Evolutionary conservation across 2,797 vertebrate species (phyloP), one percentile per base, ranked within the genome.

Genomic region (Bradypodion ventrale): DNA sequence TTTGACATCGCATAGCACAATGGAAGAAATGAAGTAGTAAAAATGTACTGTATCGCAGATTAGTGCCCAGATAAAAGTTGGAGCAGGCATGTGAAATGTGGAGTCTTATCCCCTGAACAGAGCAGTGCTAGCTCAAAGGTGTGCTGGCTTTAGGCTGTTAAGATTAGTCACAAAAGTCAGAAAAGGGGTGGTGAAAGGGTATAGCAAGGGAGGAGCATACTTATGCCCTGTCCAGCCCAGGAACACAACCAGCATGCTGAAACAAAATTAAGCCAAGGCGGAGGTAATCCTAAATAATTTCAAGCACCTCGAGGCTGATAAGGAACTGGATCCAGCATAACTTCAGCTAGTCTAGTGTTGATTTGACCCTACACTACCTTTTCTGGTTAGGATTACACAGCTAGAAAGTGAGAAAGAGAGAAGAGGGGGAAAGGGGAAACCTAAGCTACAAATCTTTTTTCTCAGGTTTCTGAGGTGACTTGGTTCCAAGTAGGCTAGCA

Each of bases 401-500:
- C 9, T 10, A 3, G 12, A 2, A 4, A 56, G 52, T 5, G 5
- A 56, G n/a, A 32, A 32, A 29, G n/a, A n/a, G 63, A 32, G 63
- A n/a, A 5, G 27, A n/a, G 10, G 63, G 23, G n/a, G 65, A 65
- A 13, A 12, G 16, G 42, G 60, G 40, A 46, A 78, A 44, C 29
- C 29, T 44, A 44, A 44, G 15, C 21, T 84, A 29, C 85, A 89
- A 87, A 77, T 80, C 13, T 32, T 59, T 42, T 59, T 40, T 29
- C 40, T 72, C n/a, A 3, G 29, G 37, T 62, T 74, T 85, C 2
- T 27, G 78, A 88, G 16, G 83, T 82, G 46, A 59, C 56, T 27
- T 83, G 87, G 49, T 80, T 56, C 44, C 27, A 83, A 66, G 65
- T 63, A 90, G 80, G 72, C 6, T 65, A 23, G 59, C 44, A 75